A percentile compares a stretch with the other conserved stretches of the same genome.
Conservation (phyloP, 2,113 vertebrate species). For the Smithornis capensis region DNA sequence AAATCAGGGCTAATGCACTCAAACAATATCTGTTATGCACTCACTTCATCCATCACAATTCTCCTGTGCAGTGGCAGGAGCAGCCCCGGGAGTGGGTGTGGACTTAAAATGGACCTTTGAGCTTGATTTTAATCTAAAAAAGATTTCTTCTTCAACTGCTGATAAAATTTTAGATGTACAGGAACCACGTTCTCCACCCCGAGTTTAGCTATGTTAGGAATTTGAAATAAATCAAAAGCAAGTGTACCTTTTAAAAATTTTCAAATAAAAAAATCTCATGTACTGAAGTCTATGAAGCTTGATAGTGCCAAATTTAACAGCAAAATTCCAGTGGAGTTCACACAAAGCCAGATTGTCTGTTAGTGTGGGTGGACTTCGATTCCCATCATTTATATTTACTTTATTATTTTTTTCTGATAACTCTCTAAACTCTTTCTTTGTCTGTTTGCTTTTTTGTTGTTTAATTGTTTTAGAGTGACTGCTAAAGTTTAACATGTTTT, state of each 20-base stretch:
- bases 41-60: slow-evolving; percentile 65
- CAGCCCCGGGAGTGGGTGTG: not conserved
- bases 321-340: not conserved
- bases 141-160: not conserved
- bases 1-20: slow-evolving; percentile 72
- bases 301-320: not conserved
- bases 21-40: slow-evolving; percentile 60
- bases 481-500: not conserved
- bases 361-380: not conserved
- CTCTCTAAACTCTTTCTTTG: not conserved
- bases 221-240: not conserved
- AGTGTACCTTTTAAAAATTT: not conserved
- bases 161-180: not conserved
- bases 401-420: not conserved
- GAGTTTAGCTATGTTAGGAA: not conserved
- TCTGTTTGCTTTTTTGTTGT: too few species aligned
- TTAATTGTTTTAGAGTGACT: not conserved
- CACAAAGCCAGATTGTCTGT: not conserved
- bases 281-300: not conserved
- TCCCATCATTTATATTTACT: not conserved
- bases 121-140: not conserved
- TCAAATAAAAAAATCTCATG: not conserved
- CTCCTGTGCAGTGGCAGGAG: not conserved
- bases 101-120: not conserved
- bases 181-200: not conserved